Conservation (phyloP, 2,113 vertebrate genomes). For the Chelonoidis abingdonii region DNA sequence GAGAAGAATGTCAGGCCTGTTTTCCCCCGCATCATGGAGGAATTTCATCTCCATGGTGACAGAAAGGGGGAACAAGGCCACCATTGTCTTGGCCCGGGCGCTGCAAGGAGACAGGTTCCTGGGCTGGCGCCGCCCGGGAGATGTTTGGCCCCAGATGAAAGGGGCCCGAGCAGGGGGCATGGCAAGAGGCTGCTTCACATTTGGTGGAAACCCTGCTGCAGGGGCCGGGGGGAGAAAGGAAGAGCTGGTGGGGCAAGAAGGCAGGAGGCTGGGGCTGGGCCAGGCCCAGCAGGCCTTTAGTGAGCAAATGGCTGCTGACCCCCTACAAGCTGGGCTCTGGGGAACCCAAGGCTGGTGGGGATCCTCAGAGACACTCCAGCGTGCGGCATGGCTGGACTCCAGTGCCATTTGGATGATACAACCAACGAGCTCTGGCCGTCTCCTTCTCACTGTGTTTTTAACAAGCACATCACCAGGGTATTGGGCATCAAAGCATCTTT, state of each 20-base stretch:
- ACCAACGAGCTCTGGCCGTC: background rate
- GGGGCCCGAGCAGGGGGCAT: too few species aligned
- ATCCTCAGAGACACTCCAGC: too few species aligned
- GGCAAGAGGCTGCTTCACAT: background rate
- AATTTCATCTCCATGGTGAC: conserved; percentile 62
- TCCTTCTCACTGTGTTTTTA: background rate
- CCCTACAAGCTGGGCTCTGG: too few species aligned
- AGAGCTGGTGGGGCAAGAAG: background rate
- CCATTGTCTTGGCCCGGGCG: conserved; percentile 1
- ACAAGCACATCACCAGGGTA: background rate
- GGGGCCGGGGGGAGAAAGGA: background rate
- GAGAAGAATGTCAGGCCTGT: conserved; percentile 32
- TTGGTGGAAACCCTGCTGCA: background rate
- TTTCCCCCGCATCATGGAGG: conserved; percentile 42
- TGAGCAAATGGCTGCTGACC: too few species aligned
- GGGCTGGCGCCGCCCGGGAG: background rate
- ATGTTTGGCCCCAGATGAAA: background rate
- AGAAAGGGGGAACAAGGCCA: conserved; percentile 5
- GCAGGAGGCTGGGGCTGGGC: background rate
- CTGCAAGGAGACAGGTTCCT: conserved; percentile 15
- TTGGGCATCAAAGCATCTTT: background rate
- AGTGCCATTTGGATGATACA: background rate
- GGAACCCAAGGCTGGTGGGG: too few species aligned
- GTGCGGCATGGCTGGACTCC: background rate
- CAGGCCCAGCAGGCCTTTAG: too few species aligned